Percentiles rank a stretch among this genome's conserved stretches.
These are phyloP conservation scores for Dipus sagitta DNA, from an alignment of 2,797 vertebrate species.

Conservation along the genomic window DNA sequence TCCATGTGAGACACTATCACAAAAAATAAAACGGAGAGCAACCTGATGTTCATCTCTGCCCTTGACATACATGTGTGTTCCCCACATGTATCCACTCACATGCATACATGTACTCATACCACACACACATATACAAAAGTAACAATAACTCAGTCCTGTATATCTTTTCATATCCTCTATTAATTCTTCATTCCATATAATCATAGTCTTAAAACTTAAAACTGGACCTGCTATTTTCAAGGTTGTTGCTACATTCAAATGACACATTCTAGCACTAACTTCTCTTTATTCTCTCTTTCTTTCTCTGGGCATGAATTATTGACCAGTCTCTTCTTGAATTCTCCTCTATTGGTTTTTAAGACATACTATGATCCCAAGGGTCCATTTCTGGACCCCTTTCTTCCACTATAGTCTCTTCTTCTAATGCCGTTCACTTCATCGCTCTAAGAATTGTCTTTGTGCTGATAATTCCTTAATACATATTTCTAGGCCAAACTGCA, in stretches of 20 bases:
- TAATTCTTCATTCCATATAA: conserved; percentile 38
- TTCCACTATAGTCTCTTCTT: conserved; percentile 1
- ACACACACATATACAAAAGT: background rate
- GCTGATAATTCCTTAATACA: conserved; percentile 62
- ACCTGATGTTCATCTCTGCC: too few species aligned
- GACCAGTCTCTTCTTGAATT: conserved; percentile 58
- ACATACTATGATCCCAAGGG: conserved; percentile 6
- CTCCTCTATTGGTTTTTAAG: conserved; percentile 40
- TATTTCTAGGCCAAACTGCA: conserved; percentile 37
- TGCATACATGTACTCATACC: too few species aligned
- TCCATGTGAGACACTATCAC: too few species aligned
- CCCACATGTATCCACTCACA: too few species aligned
- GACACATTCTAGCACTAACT: conserved; percentile 65
- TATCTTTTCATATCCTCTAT: background rate
- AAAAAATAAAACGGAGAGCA: too few species aligned
- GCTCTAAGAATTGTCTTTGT: conserved; percentile 41
- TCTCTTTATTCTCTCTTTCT: conserved; percentile 22
- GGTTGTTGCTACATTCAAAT: conserved; percentile 67
- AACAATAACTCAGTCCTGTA: background rate
- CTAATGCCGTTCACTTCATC: conserved; percentile 15
- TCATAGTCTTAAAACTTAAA: conserved; percentile 27
- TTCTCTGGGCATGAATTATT: conserved; percentile 59
- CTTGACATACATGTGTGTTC: too few species aligned
- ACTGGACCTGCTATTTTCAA: conserved; percentile 47
- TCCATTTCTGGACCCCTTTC: conserved; percentile 55